Conservation (phyloP, 92 coral and sea anemone species). For the Epizoanthus illoricatus region DNA sequence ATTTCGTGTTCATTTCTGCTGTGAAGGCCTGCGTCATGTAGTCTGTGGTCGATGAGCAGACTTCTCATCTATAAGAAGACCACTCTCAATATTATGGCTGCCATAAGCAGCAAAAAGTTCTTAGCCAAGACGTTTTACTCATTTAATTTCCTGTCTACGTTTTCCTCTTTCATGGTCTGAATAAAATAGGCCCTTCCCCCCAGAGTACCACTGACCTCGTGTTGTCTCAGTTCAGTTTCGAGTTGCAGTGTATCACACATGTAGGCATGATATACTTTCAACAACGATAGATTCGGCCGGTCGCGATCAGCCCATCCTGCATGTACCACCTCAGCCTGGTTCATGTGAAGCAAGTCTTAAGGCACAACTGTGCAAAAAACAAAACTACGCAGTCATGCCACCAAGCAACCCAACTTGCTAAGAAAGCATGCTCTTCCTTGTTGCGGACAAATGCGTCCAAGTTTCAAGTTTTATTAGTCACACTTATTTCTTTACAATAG, state of each 20-base stretch:
- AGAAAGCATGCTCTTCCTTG: neutral
- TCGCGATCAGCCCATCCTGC: constrained; percentile 64
- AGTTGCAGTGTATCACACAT: neutral
- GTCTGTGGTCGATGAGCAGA: constrained; percentile 22
- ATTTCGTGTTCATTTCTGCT: constrained; percentile 4
- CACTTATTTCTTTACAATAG: no score
- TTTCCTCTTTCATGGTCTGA: neutral
- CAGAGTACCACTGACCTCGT: constrained; percentile 7
- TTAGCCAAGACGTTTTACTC: constrained; percentile 8
- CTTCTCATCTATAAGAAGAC: constrained; percentile 27
- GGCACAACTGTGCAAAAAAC: constrained; percentile 54
- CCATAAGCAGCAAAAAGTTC: constrained; percentile 21
- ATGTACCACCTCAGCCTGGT: constrained; percentile 68
- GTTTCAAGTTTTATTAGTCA: no score
- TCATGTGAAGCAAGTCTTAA: constrained; percentile 50
- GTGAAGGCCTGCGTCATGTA: neutral
- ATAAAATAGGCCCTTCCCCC: constrained; percentile 33
- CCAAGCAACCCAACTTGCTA: neutral
- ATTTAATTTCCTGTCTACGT: neutral
- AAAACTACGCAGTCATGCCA: constrained; percentile 20
- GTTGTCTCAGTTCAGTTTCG: constrained; percentile 3
- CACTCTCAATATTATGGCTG: constrained; percentile 11
- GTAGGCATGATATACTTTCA: constrained; percentile 1
- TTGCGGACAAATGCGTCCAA: neutral
- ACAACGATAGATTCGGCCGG: constrained; percentile 2